Percentiles rank a stretch among this genome's conserved stretches.
phyloP scores from a whole-genome alignment of 2,113 vertebrate species.

The Odocoileus virginianus region DNA sequence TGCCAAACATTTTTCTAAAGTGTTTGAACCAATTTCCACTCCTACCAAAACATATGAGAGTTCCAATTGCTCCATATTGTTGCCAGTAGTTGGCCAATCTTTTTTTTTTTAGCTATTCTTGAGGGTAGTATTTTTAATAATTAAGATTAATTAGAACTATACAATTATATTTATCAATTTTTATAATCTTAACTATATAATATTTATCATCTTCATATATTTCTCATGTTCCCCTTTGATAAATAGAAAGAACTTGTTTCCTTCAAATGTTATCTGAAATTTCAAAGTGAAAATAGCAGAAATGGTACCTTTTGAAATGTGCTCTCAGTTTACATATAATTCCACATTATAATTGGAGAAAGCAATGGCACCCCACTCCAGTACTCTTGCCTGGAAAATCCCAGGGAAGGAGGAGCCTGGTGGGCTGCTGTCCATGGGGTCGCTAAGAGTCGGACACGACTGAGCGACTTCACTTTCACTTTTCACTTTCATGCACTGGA shows the following conservation, averaged over 20 bases:
- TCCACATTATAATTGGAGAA: neutral
- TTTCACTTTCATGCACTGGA: too few relatives aligned
- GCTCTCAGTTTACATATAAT: neutral
- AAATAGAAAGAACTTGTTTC: neutral
- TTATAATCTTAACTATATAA: neutral
- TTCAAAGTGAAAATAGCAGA: neutral
- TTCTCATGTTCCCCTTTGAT: neutral
- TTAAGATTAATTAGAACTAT: neutral
- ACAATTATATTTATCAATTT: neutral
- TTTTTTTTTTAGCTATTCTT: neutral
- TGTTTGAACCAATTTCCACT: neutral
- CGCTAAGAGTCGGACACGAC: too few relatives aligned
- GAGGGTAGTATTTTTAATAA: neutral
- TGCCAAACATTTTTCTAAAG: neutral
- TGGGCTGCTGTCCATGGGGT: too few relatives aligned
- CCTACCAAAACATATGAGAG: neutral
- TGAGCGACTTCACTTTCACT: too few relatives aligned
- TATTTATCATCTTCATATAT: neutral
- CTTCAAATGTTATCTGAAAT: neutral
- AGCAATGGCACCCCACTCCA: too few relatives aligned
- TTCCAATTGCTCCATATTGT: neutral
- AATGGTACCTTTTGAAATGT: neutral
- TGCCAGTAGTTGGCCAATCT: neutral
- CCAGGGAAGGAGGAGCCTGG: too few relatives aligned
- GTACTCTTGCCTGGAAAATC: too few relatives aligned